Evolutionary conservation across 1,140 invertebrate genomes (phyloP).

Genomic region (Drosophila seguyi): DNA sequence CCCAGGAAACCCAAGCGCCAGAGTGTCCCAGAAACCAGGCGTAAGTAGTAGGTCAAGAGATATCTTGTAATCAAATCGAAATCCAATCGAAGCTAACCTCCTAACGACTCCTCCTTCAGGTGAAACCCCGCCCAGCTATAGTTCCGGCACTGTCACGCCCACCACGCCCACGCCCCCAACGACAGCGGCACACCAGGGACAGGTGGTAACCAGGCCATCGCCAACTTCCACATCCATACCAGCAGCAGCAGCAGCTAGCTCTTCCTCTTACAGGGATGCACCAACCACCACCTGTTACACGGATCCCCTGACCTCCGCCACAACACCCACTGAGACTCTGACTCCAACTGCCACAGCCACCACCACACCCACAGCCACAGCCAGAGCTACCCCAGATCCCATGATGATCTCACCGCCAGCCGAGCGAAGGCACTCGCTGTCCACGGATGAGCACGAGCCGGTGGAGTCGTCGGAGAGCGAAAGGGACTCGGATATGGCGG

Average conservation of each 20-base stretch:
- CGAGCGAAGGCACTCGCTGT: slow-evolving; percentile 56
- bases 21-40: slow-evolving; percentile 54
- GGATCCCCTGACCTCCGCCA: slow-evolving; percentile 6
- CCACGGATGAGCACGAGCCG: slow-evolving; percentile 87
- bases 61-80: too few relatives aligned
- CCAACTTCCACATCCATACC: slow-evolving; percentile 25
- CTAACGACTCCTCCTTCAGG: slow-evolving; percentile 12
- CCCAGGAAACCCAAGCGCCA: slow-evolving; percentile 75
- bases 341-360: not conserved
- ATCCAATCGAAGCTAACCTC: too few relatives aligned
- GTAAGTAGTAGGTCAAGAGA: slow-evolving; percentile 50
- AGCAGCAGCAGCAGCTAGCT: not conserved
- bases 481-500: slow-evolving; percentile 88
- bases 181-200: slow-evolving; percentile 13
- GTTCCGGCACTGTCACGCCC: slow-evolving; percentile 44
- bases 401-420: slow-evolving; percentile 29
- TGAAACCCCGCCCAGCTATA: slow-evolving; percentile 40
- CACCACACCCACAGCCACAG: not conserved
- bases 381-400: not conserved
- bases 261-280: slow-evolving; percentile 8
- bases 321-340: not conserved
- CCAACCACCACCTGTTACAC: not conserved
- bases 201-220: slow-evolving; percentile 16
- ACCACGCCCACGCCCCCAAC: slow-evolving; percentile 56
- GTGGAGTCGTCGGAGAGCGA: slow-evolving; percentile 93